Evolutionary conservation across 1,140 invertebrate species (phyloP), one percentile per base, ranked within the genome.

Genomic region (Ceratina japonica): DNA sequence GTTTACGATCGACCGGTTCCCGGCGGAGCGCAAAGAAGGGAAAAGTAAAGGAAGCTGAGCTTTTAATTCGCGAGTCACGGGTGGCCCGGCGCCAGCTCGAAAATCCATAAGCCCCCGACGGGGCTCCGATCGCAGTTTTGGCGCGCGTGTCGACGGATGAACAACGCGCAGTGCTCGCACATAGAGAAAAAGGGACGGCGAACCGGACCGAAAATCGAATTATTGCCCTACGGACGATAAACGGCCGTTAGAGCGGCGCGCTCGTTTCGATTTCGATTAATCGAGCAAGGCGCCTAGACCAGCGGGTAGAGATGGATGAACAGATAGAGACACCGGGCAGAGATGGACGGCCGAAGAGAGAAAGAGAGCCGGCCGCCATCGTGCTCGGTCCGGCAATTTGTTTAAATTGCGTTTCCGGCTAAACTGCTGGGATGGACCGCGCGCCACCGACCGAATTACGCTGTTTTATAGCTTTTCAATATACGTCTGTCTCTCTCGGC

Each of bases 261-360:
- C 85, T 86, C 89, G 88, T 87, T 89, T 89, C 88, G 88, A 88
- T 90, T 89, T 89, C 88, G 86, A 89, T 90, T 91, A 89, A 91
- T 89, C 87, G 85, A 86, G 83, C 88, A 89, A 87, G 84, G 85
- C 85, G 85, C 75, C 80, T n/a, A 49, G 27, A 15, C 13, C 20
- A 2, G 24, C 12, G 3, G 51, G 7, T 54, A 27, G 66, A 81
- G 75, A 71, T 59, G 69, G 62, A 79, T 66, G 71, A 77, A 79
- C 44, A 24, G 65, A 75, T 71, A 64, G 75, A 70, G 64, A 79
- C 54, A 75, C 61, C 18, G 27, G 64, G n/a, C 54, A 58, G 69
- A 87, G 71, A 79, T 62, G 71, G 54, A 73, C 68, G 65, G 24
- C 58, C 49, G 54, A 52, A 64, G 62, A 37, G 37, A 61, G 62